phyloP scores from a whole-genome alignment of 2,113 vertebrate species.

The Syrrhaptes paradoxus region DNA sequence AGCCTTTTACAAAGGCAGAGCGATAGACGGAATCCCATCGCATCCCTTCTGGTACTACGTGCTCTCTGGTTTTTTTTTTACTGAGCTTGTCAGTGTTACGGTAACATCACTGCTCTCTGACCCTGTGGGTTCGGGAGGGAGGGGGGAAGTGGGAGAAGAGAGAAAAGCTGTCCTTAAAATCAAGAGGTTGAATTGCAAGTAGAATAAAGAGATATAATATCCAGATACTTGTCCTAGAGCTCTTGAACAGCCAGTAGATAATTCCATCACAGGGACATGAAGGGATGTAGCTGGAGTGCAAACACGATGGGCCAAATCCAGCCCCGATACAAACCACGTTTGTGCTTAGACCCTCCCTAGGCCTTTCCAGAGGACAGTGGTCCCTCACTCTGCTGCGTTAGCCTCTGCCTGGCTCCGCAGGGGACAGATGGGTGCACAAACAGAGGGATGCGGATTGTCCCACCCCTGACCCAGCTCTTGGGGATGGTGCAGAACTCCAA shows the following conservation, averaged over 20 bases:
- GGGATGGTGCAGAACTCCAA: not conserved
- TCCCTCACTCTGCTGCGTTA: rapidly evolving
- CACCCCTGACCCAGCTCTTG: not conserved
- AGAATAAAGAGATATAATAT: not conserved
- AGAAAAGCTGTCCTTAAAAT: not conserved
- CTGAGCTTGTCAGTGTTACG: not conserved
- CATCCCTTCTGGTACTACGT: not conserved
- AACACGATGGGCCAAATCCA: not conserved
- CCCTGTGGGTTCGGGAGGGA: rapidly evolving
- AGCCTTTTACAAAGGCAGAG: not conserved
- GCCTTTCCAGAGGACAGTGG: not conserved
- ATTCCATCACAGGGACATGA: not conserved
- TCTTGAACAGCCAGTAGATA: not conserved
- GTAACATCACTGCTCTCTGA: not conserved
- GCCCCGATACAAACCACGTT: not conserved
- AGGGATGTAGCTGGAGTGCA: not conserved
- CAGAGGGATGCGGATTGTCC: not conserved
- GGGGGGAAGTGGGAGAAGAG: not conserved
- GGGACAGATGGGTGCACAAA: rapidly evolving
- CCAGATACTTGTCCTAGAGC: not conserved
- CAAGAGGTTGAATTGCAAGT: not conserved
- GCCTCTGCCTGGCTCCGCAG: not conserved
- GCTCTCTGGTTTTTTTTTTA: not conserved
- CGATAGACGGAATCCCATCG: not conserved
- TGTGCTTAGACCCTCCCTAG: not conserved